These are phyloP conservation scores for Miichthys miiuy DNA, from an alignment of 2,797 vertebrate species.

Conservation along the genomic window DNA sequence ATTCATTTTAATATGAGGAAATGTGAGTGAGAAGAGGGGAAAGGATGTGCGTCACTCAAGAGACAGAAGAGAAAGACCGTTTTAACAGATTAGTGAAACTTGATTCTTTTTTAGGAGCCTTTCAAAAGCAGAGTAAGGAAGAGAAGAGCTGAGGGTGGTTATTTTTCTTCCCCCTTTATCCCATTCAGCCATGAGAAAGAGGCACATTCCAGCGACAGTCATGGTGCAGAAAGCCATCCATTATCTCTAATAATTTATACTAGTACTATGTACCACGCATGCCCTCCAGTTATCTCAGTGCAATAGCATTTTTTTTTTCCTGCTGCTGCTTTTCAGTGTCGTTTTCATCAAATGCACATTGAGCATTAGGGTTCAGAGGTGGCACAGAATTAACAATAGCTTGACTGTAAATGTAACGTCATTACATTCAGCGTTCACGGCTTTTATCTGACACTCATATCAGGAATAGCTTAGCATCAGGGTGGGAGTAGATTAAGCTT, in stretches of 20 bases:
- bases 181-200: slow-evolving; percentile 41
- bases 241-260: slow-evolving; percentile 17
- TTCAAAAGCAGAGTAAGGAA: slow-evolving; percentile 43
- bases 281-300: slow-evolving; percentile 28
- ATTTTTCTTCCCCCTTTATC: slow-evolving; percentile 34
- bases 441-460: slow-evolving; percentile 1
- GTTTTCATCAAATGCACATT: neutral
- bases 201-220: slow-evolving; percentile 24
- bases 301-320: neutral
- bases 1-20: slow-evolving; percentile 75
- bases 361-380: neutral
- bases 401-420: neutral
- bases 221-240: slow-evolving; percentile 21
- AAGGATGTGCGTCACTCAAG: slow-evolving; percentile 72
- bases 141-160: slow-evolving; percentile 32
- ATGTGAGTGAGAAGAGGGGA: slow-evolving; percentile 53
- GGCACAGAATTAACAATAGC: neutral
- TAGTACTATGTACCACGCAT: slow-evolving; percentile 4
- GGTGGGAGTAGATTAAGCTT: slow-evolving; percentile 6
- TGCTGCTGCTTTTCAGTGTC: slow-evolving; percentile 9
- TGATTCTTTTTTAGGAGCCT: slow-evolving; percentile 51
- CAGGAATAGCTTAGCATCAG: neutral
- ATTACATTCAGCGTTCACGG: neutral
- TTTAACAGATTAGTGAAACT: slow-evolving; percentile 63
- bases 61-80: slow-evolving; percentile 55